Conservation (phyloP, 2,888 invertebrate species). For the Diadegma fenestrale region DNA sequence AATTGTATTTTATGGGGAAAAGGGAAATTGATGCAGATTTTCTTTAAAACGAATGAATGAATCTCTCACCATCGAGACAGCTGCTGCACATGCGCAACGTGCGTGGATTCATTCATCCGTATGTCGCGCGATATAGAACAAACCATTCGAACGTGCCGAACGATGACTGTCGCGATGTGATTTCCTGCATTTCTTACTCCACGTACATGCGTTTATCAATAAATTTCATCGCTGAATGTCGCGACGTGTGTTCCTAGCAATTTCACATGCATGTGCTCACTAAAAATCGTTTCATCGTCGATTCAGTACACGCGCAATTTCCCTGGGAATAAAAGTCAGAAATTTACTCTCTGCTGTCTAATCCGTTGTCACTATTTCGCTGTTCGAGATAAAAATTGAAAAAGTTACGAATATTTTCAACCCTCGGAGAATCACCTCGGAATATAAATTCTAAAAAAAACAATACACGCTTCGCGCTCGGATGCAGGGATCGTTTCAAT, state of each 20-base stretch:
- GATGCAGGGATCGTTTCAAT: neutral
- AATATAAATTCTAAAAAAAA: neutral
- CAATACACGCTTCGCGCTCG: no score
- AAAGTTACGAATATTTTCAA: neutral
- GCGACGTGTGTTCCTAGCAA: neutral
- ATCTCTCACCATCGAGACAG: neutral
- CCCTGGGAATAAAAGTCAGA: neutral
- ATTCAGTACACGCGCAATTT: neutral
- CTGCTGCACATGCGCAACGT: conserved; percentile 49
- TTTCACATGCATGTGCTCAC: conserved; percentile 24
- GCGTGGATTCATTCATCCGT: conserved; percentile 51
- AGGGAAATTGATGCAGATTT: neutral
- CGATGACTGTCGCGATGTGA: conserved; percentile 9
- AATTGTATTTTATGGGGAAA: neutral
- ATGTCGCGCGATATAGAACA: conserved; percentile 27
- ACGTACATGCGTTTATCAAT: neutral
- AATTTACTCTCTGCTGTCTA: neutral
- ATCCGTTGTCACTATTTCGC: neutral
- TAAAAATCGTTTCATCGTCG: conserved; percentile 14
- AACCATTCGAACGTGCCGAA: conserved; percentile 56
- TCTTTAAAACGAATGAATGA: neutral
- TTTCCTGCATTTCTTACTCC: conserved; percentile 14
- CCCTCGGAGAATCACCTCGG: neutral
- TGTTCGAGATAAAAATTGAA: no score
- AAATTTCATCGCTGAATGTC: neutral